Evolutionary conservation across 35 echinoderm and acorn worm species (phyloP).

Genomic region (Heliocidaris tuberculata): DNA sequence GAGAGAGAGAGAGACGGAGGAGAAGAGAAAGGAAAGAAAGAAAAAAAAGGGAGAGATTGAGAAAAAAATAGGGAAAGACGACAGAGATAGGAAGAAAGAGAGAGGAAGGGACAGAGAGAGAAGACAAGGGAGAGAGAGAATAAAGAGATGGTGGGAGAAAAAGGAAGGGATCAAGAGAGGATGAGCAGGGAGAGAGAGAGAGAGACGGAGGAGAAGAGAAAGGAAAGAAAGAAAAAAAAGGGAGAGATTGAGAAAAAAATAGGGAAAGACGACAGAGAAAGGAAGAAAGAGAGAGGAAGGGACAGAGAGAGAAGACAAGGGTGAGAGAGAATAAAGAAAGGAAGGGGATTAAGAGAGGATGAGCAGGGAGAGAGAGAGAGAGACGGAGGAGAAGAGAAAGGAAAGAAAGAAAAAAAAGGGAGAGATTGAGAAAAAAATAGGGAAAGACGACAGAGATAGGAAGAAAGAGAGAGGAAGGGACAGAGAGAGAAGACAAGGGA

Average conservation of each 20-base stretch:
- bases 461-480: no score
- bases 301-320: not conserved
- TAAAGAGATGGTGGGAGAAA: no score
- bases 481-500: not conserved
- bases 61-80: no score
- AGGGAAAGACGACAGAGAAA: not conserved
- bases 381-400: no score
- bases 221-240: not conserved
- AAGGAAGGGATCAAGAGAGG: no score
- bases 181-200: no score
- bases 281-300: not conserved
- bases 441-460: not conserved
- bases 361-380: no score
- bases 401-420: no score
- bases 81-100: no score
- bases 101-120: no score
- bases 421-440: not conserved
- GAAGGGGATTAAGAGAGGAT: no score
- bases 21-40: not conserved
- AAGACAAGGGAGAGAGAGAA: not conserved
- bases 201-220: not conserved
- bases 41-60: not conserved
- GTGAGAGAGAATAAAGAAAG: not conserved
- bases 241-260: not conserved
- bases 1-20: not conserved